Conservation (phyloP, 2,888 invertebrate genomes). For the Octodonta nipae region DNA sequence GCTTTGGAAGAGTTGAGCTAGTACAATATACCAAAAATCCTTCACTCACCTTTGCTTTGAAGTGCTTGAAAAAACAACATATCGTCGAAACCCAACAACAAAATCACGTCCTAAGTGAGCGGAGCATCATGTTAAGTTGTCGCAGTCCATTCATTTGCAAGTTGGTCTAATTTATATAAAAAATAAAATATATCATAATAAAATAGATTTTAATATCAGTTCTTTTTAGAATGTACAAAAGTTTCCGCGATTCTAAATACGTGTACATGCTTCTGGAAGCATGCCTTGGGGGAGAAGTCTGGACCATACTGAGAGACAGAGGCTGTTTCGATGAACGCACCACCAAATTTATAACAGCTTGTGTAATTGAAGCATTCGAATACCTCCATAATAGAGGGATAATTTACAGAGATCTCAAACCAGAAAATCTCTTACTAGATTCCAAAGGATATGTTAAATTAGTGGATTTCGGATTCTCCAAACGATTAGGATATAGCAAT, state of each 20-base stretch:
- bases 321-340: conserved; percentile 50
- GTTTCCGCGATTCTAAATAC: conserved; percentile 55
- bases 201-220: neutral
- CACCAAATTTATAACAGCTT: conserved; percentile 52
- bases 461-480: conserved; percentile 58
- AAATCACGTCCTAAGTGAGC: conserved; percentile 58
- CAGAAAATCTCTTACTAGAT: conserved; percentile 55
- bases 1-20: conserved; percentile 57
- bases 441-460: conserved; percentile 50
- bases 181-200: neutral
- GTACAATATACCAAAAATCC: conserved; percentile 37
- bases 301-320: conserved; percentile 57
- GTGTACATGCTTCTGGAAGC: conserved; percentile 62
- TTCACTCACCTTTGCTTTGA: conserved; percentile 48
- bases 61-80: conserved; percentile 59
- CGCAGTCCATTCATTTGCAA: conserved; percentile 61
- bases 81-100: conserved; percentile 62
- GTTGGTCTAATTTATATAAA: conserved; percentile 30
- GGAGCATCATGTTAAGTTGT: conserved; percentile 54
- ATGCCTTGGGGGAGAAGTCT: conserved; percentile 59
- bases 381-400: conserved; percentile 53
- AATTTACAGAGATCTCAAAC: conserved; percentile 51
- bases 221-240: conserved; percentile 45
- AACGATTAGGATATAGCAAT: conserved; percentile 44
- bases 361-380: conserved; percentile 56